Evolutionary conservation across 2,888 invertebrate genomes (phyloP).

Genomic region (Osmoderma eremita): DNA sequence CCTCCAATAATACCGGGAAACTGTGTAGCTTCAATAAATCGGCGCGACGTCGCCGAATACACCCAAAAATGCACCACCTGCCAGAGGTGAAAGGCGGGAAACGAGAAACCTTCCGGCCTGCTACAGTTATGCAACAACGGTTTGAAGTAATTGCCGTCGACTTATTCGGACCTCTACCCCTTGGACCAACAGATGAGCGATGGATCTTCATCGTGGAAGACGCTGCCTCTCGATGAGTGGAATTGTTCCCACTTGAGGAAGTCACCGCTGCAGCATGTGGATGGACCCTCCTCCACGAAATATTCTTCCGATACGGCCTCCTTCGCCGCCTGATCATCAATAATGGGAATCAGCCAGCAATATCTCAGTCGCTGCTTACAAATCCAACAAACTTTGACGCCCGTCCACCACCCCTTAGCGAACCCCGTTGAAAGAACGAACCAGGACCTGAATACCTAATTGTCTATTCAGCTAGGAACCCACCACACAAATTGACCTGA

Average conservation of each 20-base stretch:
- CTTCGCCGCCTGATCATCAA: slow-evolving; percentile 56
- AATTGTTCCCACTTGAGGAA: slow-evolving; percentile 45
- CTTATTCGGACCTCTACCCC: too few species aligned
- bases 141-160: too few species aligned
- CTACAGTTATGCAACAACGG: too few species aligned
- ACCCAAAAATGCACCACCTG: too few species aligned
- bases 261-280: slow-evolving; percentile 52
- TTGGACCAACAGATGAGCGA: too few species aligned
- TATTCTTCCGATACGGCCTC: slow-evolving; percentile 54
- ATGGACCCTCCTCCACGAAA: slow-evolving; percentile 49
- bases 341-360: slow-evolving; percentile 58
- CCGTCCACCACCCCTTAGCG: slow-evolving; percentile 56
- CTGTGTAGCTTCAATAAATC: slow-evolving; percentile 45
- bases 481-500: slow-evolving; percentile 51
- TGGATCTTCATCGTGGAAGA: too few species aligned
- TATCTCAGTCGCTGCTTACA: too few species aligned
- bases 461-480: slow-evolving; percentile 48
- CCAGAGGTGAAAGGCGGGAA: too few species aligned
- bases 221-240: slow-evolving; percentile 51
- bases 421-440: slow-evolving; percentile 56
- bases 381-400: too few species aligned
- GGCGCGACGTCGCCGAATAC: too few species aligned
- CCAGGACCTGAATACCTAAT: slow-evolving; percentile 52
- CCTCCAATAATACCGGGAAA: slow-evolving; percentile 46
- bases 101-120: too few species aligned